Percentiles rank a stretch among this genome's conserved stretches.
Evolutionary conservation across 53 echinoderm and acorn worm genomes (phyloP).

Genomic region (Actinopyga echinites): DNA sequence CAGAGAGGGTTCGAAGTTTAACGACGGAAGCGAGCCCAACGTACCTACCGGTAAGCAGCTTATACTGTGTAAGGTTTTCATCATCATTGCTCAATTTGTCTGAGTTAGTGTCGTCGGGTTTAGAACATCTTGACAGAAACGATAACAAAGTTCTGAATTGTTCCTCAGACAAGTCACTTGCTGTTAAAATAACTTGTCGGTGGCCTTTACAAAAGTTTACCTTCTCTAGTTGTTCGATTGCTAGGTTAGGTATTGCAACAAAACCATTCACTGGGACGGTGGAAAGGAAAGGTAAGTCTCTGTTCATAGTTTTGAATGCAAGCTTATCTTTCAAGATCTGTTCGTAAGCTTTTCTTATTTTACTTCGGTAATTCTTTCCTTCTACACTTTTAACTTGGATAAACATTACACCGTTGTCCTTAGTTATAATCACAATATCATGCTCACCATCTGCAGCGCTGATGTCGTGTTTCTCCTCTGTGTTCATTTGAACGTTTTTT

Average conservation of each 20-base stretch:
- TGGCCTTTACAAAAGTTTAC: neutral
- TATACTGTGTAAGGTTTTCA: neutral
- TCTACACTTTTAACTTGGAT: constrained; percentile 14
- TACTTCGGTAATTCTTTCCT: neutral
- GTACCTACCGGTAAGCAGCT: neutral
- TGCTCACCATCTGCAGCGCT: neutral
- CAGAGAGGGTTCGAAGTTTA: too few relatives aligned
- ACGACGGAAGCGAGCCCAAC: too few relatives aligned
- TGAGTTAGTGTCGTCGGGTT: too few relatives aligned
- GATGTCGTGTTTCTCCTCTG: too few relatives aligned
- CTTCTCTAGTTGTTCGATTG: neutral
- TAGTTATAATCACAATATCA: constrained; percentile 26
- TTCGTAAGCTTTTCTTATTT: neutral
- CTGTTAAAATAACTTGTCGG: neutral
- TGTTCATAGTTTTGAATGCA: constrained; percentile 17
- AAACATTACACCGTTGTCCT: neutral
- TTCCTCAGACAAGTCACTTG: neutral
- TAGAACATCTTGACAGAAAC: neutral
- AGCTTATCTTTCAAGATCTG: constrained; percentile 10
- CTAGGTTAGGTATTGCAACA: neutral
- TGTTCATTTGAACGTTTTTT: neutral
- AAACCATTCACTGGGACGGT: neutral
- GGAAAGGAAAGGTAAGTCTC: constrained; percentile 5
- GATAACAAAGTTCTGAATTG: too few relatives aligned
- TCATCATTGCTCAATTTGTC: neutral